Evolutionary conservation across 92 coral and sea anemone genomes (phyloP), one percentile per base, ranked within the genome.

Genomic region (Nematostella vectensis): DNA sequence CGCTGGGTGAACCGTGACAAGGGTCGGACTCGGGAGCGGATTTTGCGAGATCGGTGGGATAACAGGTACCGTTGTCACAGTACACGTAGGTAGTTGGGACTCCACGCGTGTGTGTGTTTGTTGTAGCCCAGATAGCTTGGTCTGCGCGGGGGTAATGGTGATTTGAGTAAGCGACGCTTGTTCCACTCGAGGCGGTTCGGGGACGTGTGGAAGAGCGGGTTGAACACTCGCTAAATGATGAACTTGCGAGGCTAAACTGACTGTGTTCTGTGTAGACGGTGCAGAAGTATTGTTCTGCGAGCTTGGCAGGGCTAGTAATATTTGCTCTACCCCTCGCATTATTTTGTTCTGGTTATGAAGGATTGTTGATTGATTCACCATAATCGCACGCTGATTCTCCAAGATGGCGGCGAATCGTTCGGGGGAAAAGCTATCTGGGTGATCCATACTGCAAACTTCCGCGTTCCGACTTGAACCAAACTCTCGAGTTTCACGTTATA

Each of bases 351-450:
- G 95, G 63, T 85, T 85, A 57, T 85, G 95, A 54, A 85, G 71
- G 38, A 85, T 85, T 26, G 95, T 85, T 21, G 95, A 80, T 63
- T 85, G 95, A 36, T 85, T 85, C 62, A 85, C 95, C 95, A 85
- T 85, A 4, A 85, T 85, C 59, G 95, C 95, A 81, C 95, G 95
- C 45, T 85, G 95, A 60, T 85, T 85, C 71, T 85, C 95, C 95
- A 85, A 85, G 67, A 85, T 85, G 95, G 95, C 95, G 95, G 88
- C 83, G 60, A 82, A 82, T 51, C 95, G 80, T 57, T 85, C 95
- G 53, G 80, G 95, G 58, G 79, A 74, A 39, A 77, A 61, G 57
- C 69, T 48, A 55, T 85, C 95, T 28, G 75, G 63, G 28, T 65
- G 88, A 63, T 85, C 87, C 88, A 85, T 80, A 38, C 54, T n/a